phyloP scores from a whole-genome alignment of 2,113 vertebrate species.

The Proteles cristata region DNA sequence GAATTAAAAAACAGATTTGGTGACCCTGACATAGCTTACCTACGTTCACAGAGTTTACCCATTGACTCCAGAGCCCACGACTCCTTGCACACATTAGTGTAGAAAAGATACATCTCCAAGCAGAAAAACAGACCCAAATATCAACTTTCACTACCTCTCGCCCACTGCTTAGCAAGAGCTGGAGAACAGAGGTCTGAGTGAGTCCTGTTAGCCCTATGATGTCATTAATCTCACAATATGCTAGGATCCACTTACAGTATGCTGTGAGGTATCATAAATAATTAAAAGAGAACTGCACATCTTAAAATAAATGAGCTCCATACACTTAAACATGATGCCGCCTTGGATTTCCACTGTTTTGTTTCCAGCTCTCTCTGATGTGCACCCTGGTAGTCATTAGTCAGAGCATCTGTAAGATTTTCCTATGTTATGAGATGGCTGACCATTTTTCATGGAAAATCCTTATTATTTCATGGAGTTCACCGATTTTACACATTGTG shows the following conservation, averaged over 20 bases:
- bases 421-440: slow-evolving; percentile 2
- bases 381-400: slow-evolving; percentile 65
- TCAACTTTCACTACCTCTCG: not conserved
- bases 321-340: slow-evolving; percentile 12
- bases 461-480: not conserved
- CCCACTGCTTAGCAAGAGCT: not conserved
- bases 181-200: not conserved
- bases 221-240: slow-evolving; percentile 31
- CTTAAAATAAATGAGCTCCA: slow-evolving; percentile 70
- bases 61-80: not conserved
- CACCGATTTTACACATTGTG: not conserved
- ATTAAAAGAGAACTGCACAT: slow-evolving; percentile 65
- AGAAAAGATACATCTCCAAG: not conserved
- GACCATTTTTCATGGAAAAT: slow-evolving; percentile 43
- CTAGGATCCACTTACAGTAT: slow-evolving; percentile 18
- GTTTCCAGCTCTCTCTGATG: slow-evolving; percentile 63
- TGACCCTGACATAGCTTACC: not conserved
- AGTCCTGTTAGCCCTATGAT: not conserved
- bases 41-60: not conserved
- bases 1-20: slow-evolving; percentile 1
- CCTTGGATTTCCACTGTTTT: slow-evolving; percentile 40
- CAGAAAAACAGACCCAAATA: not conserved
- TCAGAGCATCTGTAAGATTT: slow-evolving; percentile 61
- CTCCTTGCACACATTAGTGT: not conserved
- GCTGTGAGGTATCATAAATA: slow-evolving; percentile 58